These are phyloP conservation scores for Malacosoma neustria DNA, from an alignment of 2,888 invertebrate genomes.

Conservation along the genomic window DNA sequence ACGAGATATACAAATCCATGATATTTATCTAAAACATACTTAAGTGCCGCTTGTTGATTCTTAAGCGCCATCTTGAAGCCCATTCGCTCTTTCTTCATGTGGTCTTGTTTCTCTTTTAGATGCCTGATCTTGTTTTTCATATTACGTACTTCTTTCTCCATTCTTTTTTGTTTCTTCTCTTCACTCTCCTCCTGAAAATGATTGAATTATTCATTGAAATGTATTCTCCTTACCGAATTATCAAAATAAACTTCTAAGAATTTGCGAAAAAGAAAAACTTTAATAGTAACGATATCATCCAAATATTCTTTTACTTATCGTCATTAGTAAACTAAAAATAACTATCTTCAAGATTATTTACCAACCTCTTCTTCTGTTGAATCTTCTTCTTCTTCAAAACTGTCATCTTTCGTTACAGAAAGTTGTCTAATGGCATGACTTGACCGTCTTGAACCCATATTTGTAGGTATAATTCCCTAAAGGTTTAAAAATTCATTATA, in stretches of 20 bases:
- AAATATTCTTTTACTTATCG: too few species aligned
- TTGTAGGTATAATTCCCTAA: conserved; percentile 65
- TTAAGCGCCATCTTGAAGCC: conserved; percentile 87
- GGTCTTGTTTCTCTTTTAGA: conserved; percentile 82
- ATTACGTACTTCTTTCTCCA: conserved; percentile 77
- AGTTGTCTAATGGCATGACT: conserved; percentile 68
- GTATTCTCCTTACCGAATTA: too few species aligned
- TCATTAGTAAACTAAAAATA: too few species aligned
- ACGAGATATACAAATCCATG: too few species aligned
- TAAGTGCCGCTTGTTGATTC: conserved; percentile 84
- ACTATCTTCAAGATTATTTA: too few species aligned
- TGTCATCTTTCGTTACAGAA: conserved; percentile 67
- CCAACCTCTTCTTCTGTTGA: conserved; percentile 71
- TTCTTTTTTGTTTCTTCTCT: conserved; percentile 76
- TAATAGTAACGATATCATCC: too few species aligned
- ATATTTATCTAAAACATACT: too few species aligned
- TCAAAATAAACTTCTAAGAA: too few species aligned
- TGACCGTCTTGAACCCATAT: conserved; percentile 60
- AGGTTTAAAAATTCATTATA: too few species aligned
- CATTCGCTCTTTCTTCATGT: conserved; percentile 86
- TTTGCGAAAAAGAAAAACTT: too few species aligned
- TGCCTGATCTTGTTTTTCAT: conserved; percentile 80
- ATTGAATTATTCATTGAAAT: not conserved
- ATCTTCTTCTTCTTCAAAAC: conserved; percentile 70
- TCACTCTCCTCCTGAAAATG: conserved; percentile 69